Conservation (phyloP, 2,888 invertebrate species). For the Rotaria magnacalcarata region DNA sequence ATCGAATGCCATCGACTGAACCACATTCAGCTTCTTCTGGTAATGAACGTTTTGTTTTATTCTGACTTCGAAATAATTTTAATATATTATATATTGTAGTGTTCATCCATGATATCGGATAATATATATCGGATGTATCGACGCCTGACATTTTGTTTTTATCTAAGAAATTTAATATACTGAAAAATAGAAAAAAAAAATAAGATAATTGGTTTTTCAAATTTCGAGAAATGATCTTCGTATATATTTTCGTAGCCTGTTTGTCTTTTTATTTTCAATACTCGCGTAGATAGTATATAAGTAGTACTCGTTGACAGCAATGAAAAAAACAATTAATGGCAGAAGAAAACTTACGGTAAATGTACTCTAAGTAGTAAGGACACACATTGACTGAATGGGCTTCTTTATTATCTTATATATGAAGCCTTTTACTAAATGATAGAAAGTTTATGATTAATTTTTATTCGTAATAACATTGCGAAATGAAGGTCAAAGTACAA, state of each 20-base stretch:
- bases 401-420: no score
- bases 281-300: no score
- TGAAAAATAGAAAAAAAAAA: background rate
- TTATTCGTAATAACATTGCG: background rate
- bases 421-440: no score
- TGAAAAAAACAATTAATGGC: no score
- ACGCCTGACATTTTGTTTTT: background rate
- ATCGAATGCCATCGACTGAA: slow-evolving; percentile 37
- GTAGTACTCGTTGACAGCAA: no score
- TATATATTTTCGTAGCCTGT: no score
- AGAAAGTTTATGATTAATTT: background rate
- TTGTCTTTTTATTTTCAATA: no score
- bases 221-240: no score
- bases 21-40: slow-evolving; percentile 46
- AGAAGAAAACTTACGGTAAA: no score
- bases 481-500: background rate
- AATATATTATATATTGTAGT: background rate
- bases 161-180: background rate
- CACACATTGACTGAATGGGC: no score
- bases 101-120: slow-evolving; percentile 6
- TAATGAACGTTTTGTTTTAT: slow-evolving; percentile 41
- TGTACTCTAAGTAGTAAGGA: no score
- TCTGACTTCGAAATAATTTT: background rate
- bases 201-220: no score
- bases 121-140: background rate